Evolutionary conservation across 2,113 vertebrate genomes (phyloP).

Genomic region (Acanthochromis polyacanthus): DNA sequence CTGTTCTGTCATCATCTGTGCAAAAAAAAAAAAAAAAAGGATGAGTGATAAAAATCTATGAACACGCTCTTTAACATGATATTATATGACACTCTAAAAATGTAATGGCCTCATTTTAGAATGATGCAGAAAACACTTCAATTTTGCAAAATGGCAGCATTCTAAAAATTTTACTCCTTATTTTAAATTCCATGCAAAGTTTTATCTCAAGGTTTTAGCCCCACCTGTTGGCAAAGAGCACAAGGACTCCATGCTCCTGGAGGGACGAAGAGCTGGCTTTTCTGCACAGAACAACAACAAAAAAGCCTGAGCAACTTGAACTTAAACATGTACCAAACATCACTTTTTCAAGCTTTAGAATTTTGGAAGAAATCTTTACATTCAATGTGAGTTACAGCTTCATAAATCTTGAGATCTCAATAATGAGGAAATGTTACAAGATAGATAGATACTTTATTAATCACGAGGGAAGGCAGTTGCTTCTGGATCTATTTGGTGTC

Average conservation of each 20-base stretch:
- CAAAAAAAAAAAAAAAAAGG: constrained; percentile 6
- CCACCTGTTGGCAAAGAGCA: constrained; percentile 94
- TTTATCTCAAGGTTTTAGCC: constrained; percentile 39
- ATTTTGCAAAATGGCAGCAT: constrained; percentile 1
- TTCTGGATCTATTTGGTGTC: not conserved
- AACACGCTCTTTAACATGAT: not conserved
- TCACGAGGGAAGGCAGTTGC: not conserved
- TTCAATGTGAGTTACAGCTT: not conserved
- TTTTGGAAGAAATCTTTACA: not conserved
- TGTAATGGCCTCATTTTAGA: not conserved
- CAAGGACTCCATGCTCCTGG: constrained; percentile 98
- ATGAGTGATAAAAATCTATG: not conserved
- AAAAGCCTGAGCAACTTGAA: not conserved
- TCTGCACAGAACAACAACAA: constrained; percentile 80
- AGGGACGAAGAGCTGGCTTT: constrained; percentile 92
- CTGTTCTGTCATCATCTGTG: constrained; percentile 88
- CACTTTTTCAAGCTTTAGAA: not conserved
- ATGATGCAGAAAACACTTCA: not conserved
- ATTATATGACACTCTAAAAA: not conserved
- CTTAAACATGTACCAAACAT: not conserved
- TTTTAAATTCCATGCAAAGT: constrained; percentile 3
- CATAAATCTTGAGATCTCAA: not conserved
- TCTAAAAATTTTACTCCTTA: not conserved
- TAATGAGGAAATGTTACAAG: no score
- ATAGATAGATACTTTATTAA: no score